Conservation (phyloP, 2,113 vertebrate species). For the Monopterus albus region DNA sequence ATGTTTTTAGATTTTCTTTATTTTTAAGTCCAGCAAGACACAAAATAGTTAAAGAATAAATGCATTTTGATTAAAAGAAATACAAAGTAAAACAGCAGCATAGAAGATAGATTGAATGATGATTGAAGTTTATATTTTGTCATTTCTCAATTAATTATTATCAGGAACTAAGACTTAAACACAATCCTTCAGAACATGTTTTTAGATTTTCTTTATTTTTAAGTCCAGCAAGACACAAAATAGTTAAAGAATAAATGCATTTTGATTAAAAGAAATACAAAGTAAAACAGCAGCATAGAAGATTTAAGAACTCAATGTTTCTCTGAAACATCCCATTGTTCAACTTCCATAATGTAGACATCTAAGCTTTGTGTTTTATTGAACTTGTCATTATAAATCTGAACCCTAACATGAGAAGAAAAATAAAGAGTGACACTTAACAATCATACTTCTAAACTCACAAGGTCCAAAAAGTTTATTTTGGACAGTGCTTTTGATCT, state of each 20-base stretch:
- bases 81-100: neutral
- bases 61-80: constrained; percentile 1
- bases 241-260: constrained; percentile 41
- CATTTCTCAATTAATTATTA: too few species aligned
- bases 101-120: too few species aligned
- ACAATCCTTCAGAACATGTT: too few species aligned
- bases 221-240: constrained; percentile 4
- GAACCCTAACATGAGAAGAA: neutral
- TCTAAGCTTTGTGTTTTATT: neutral
- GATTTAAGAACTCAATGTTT: constrained; percentile 64
- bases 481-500: neutral
- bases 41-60: constrained; percentile 42
- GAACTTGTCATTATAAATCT: neutral
- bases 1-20: constrained; percentile 44
- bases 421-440: neutral
- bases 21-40: constrained; percentile 29
- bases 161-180: too few species aligned
- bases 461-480: neutral
- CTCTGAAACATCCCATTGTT: constrained; percentile 64
- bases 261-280: neutral
- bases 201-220: constrained; percentile 52
- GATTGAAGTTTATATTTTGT: too few species aligned
- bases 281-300: constrained; percentile 21
- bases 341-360: constrained; percentile 30
- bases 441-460: neutral